Evolutionary conservation across 1,140 invertebrate genomes (phyloP).

Genomic region (Pseudomyrmex gracilis): DNA sequence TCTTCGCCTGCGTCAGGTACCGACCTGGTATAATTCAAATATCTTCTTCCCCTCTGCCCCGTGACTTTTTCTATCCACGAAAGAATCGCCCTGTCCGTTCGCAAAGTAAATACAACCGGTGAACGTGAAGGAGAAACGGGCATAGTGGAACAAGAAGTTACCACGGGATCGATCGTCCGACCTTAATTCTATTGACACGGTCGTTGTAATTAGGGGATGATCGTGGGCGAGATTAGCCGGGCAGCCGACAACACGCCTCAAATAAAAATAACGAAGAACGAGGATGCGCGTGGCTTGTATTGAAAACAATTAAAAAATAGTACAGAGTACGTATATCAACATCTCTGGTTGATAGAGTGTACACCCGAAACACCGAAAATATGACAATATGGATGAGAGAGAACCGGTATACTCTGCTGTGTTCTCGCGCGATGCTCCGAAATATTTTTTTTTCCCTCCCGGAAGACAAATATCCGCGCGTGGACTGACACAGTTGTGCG

Average conservation of each 20-base stretch:
- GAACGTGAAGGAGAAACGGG: not conserved
- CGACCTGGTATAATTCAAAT: slow-evolving; percentile 78
- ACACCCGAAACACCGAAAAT: slow-evolving; percentile 25
- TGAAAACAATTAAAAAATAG: not conserved
- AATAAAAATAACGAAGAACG: slow-evolving; percentile 12
- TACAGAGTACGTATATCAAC: no score
- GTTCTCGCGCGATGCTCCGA: not conserved
- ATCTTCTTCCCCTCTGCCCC: not conserved
- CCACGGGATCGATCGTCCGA: slow-evolving; percentile 24
- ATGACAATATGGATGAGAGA: not conserved
- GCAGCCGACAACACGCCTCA: not conserved
- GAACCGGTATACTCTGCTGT: slow-evolving; percentile 18
- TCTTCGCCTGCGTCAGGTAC: slow-evolving; percentile 77
- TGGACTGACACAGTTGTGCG: not conserved
- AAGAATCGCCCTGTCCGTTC: slow-evolving; percentile 14
- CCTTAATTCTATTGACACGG: slow-evolving; percentile 46
- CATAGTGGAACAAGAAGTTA: not conserved
- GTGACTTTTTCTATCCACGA: slow-evolving; percentile 17
- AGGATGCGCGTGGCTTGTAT: not conserved
- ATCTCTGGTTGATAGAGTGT: not conserved
- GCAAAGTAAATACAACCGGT: slow-evolving; percentile 65
- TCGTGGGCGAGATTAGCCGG: not conserved
- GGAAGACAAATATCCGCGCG: slow-evolving; percentile 42
- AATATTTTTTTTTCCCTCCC: slow-evolving; percentile 42
- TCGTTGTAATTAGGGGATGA: slow-evolving; percentile 48